Evolutionary conservation across 2,113 vertebrate species (phyloP).

Genomic region (Argyrosomus japonicus): DNA sequence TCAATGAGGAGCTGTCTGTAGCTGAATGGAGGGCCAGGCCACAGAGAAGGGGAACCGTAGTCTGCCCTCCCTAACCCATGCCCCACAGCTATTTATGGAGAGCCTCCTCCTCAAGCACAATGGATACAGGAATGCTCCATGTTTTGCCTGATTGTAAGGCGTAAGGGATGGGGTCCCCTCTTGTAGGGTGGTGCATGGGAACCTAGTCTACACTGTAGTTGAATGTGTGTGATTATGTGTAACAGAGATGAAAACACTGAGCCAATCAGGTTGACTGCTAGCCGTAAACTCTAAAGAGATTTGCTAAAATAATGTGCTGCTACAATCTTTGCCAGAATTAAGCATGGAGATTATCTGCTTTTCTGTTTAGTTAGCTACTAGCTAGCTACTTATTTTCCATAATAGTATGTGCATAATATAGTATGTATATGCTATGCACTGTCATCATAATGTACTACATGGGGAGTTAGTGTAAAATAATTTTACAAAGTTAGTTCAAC

Average conservation of each 20-base stretch:
- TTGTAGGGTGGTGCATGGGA: slow-evolving; percentile 62
- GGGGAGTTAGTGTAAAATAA: neutral
- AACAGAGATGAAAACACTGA: slow-evolving; percentile 30
- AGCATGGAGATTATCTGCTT: neutral
- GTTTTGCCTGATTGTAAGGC: slow-evolving; percentile 55
- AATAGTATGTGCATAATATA: no score
- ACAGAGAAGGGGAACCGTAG: slow-evolving; percentile 46
- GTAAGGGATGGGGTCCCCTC: slow-evolving; percentile 52
- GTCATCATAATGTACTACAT: neutral
- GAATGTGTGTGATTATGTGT: slow-evolving; percentile 45
- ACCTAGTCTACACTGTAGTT: slow-evolving; percentile 25
- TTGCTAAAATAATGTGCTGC: neutral
- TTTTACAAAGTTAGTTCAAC: neutral
- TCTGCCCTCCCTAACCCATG: slow-evolving; percentile 60
- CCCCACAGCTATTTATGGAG: slow-evolving; percentile 76
- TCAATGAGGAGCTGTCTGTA: slow-evolving; percentile 59
- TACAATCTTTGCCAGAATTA: neutral
- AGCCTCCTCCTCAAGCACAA: slow-evolving; percentile 71
- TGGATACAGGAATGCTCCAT: slow-evolving; percentile 71
- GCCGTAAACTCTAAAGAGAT: neutral
- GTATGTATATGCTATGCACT: neutral
- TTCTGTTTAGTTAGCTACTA: neutral
- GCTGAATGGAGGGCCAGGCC: slow-evolving; percentile 56
- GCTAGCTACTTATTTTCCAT: neutral
- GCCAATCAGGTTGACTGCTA: neutral